phyloP scores from a whole-genome alignment of 2,113 vertebrate genomes.

The Grantiella picta region DNA sequence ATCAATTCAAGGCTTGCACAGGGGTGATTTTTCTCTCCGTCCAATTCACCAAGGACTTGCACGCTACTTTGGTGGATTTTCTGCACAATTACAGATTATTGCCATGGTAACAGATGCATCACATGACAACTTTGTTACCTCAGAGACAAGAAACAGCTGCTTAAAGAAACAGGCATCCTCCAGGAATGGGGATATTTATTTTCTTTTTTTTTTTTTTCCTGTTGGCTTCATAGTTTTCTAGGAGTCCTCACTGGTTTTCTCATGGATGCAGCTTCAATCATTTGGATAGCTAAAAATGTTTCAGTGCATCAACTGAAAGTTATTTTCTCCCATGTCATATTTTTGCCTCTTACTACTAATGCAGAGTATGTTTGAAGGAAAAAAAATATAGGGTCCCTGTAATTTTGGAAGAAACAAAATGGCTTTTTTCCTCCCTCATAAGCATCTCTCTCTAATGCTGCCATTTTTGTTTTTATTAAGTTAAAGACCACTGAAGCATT shows the following conservation, averaged over 20 bases:
- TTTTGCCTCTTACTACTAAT: constrained; percentile 39
- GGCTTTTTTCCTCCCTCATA: neutral
- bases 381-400: neutral
- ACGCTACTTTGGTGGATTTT: constrained; percentile 77
- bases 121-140: constrained; percentile 79
- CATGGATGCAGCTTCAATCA: constrained; percentile 20
- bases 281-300: constrained; percentile 57
- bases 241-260: constrained; percentile 58
- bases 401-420: neutral
- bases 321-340: constrained; percentile 55
- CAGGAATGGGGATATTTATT: constrained; percentile 51
- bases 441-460: neutral
- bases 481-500: neutral
- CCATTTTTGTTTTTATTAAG: constrained; percentile 28
- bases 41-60: constrained; percentile 78
- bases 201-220: neutral
- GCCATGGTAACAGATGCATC: constrained; percentile 77
- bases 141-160: constrained; percentile 77
- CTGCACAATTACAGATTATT: constrained; percentile 85
- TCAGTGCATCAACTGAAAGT: constrained; percentile 43
- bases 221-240: constrained; percentile 56
- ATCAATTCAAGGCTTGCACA: constrained; percentile 57
- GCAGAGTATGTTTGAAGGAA: neutral
- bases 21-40: constrained; percentile 68
- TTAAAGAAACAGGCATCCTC: constrained; percentile 70